Evolutionary conservation across 1,140 invertebrate genomes (phyloP), one percentile per base, ranked within the genome.

Genomic region (Meloidogyne floridensis): DNA sequence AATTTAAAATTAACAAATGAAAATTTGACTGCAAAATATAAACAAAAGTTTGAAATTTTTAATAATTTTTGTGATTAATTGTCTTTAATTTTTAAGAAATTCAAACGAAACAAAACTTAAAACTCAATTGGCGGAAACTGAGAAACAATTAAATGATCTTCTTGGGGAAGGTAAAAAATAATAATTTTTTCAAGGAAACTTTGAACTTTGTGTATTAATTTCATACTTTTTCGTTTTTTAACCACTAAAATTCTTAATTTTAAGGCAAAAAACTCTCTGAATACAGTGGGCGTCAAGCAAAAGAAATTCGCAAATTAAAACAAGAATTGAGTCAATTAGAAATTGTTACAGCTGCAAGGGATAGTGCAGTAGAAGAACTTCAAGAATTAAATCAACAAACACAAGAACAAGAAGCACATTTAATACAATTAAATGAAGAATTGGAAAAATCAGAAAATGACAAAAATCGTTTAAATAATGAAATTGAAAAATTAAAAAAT

Each of bases 91-190:
- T 43, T 83, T 85, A 47, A 83, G 81, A 54, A 54, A 8, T 71
- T 18, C 75, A 7, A 53, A 59, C 5, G 87, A 86, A 74, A n/a
- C 85, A 4, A 86, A 86, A 78, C 73, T 88, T 10, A 86, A 88
- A 80, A 88, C 85, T 71, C 77, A 87, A 79, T 69, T 88, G 42
- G 81, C 73, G 2, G 87, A 86, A 47, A 86, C 87, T n/a, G 85
- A 86, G 32, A 84, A 84, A 59, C 86, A 88, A 69, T 53, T 86
- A 13, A 84, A 80, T 54, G 85, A 86, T 11, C 80, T 86, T 56
- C 82, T 86, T 83, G 86, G 87, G 10, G 85, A 86, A 88, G 85
- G 85, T 87, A 81, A 75, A n/a, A 32, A 32, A 32, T 32, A 32
- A 10, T n/a, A 81, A 47, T 72, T 80, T 81, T 47, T 32, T 0